Conservation (phyloP, 1,140 invertebrate species). For the Acromyrmex heyeri region DNA sequence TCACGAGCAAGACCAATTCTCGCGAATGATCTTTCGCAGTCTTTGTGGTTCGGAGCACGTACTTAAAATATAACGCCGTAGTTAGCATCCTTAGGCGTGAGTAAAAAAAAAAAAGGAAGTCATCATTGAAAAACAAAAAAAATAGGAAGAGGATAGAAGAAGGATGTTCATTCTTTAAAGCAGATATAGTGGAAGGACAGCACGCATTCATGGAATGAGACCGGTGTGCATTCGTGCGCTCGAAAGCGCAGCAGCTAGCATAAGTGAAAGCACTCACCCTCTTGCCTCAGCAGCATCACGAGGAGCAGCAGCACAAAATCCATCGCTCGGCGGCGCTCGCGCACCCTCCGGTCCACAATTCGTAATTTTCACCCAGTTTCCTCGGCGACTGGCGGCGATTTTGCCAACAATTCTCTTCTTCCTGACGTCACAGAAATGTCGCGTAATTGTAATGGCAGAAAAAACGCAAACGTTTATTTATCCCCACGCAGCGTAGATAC, state of each 20-base stretch:
- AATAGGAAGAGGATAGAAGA: background rate
- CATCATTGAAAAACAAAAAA: background rate
- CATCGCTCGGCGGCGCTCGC: conserved; percentile 74
- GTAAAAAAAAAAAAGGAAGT: conserved; percentile 25
- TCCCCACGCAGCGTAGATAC: background rate
- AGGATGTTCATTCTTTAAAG: conserved; percentile 51
- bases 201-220: background rate
- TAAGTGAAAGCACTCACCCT: conserved; percentile 76
- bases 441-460: background rate
- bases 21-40: conserved; percentile 7
- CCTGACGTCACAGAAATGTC: conserved; percentile 14
- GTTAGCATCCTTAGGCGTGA: conserved; percentile 31
- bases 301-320: conserved; percentile 80
- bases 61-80: conserved; percentile 35
- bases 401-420: conserved; percentile 22
- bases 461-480: background rate
- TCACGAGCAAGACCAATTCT: conserved; percentile 27
- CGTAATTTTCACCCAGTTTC: conserved; percentile 35
- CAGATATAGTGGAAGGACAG: conserved; percentile 34
- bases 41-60: conserved; percentile 39
- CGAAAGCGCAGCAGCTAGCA: conserved; percentile 12
- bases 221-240: conserved; percentile 16
- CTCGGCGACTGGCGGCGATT: background rate
- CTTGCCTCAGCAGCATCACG: conserved; percentile 78
- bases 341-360: conserved; percentile 40